These are phyloP conservation scores for Ondatra zibethicus DNA, from an alignment of 2,113 vertebrate genomes.

Conservation along the genomic window DNA sequence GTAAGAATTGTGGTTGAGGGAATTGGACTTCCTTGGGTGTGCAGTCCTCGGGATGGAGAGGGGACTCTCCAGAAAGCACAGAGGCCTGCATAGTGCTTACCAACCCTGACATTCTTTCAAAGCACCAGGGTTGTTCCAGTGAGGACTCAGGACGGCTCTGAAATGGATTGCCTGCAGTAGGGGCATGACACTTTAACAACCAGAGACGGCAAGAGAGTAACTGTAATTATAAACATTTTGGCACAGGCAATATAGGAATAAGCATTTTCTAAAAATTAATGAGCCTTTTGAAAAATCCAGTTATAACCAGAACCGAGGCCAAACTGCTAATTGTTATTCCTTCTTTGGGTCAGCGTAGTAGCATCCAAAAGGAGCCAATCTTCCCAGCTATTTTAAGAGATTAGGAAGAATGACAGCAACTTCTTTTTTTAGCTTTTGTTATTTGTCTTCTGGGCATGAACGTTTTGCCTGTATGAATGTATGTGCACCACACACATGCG, in stretches of 20 bases:
- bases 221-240: constrained; percentile 6
- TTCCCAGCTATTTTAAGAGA: background rate
- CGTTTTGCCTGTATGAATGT: background rate
- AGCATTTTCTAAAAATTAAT: background rate
- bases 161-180: background rate
- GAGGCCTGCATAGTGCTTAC: fast-evolving
- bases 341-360: background rate
- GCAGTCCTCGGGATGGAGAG: background rate
- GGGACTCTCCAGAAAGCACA: background rate
- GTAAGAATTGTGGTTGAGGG: background rate
- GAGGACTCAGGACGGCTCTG: background rate
- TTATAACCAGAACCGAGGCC: background rate
- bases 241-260: background rate
- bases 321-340: background rate
- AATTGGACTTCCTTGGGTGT: background rate
- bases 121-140: background rate
- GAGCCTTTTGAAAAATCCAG: background rate
- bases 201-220: background rate
- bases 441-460: too few relatives aligned
- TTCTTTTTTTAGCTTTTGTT: background rate
- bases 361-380: background rate
- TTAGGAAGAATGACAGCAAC: background rate
- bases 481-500: too few relatives aligned
- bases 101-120: background rate
- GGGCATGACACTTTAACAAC: background rate